phyloP scores from a whole-genome alignment of 2,888 invertebrate genomes.

The Blera fallax region DNA sequence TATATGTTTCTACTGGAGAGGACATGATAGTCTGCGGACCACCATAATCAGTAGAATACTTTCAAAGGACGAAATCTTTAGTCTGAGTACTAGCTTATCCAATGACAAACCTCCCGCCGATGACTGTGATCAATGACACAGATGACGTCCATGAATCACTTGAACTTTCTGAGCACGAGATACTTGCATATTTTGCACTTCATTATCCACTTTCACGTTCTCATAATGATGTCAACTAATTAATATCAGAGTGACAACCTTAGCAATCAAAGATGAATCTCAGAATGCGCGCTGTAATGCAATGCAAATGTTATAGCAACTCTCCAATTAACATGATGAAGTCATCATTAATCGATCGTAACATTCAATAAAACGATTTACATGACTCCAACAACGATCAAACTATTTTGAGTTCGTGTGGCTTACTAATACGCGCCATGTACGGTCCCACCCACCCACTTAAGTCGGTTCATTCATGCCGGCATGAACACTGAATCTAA shows the following conservation, averaged over 20 bases:
- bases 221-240: slow-evolving; percentile 8
- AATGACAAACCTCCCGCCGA: not conserved
- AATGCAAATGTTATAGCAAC: not conserved
- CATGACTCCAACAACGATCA: not conserved
- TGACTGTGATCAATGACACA: not conserved
- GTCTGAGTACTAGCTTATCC: not conserved
- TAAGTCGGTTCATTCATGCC: slow-evolving; percentile 18
- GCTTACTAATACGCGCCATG: not conserved
- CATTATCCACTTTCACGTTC: not conserved
- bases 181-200: not conserved
- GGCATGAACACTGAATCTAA: slow-evolving; percentile 14
- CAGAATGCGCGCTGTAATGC: not conserved
- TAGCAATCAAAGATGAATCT: slow-evolving; percentile 6
- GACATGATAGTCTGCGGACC: not conserved
- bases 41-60: too few species aligned
- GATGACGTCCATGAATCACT: not conserved
- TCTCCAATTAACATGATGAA: slow-evolving; percentile 24
- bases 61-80: too few species aligned
- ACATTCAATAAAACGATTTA: slow-evolving; percentile 19
- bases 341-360: slow-evolving; percentile 16
- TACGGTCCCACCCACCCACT: slow-evolving; percentile 41
- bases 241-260: not conserved
- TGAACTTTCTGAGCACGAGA: not conserved
- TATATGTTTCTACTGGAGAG: not conserved
- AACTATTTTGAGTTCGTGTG: not conserved